Evolutionary conservation across 1,140 invertebrate genomes (phyloP).

Genomic region (Saccostrea cuccullata): DNA sequence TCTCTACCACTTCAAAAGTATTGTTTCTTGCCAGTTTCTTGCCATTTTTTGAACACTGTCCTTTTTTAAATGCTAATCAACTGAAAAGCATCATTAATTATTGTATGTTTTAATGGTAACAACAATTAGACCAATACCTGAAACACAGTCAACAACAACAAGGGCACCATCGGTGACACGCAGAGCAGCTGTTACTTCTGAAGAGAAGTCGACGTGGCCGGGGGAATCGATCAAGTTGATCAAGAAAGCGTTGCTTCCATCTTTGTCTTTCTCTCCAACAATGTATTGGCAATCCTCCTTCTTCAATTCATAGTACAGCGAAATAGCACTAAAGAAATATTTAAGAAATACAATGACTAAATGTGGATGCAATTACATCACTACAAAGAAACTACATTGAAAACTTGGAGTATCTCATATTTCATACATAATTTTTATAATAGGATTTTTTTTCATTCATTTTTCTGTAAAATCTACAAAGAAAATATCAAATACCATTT

Average conservation of each 20-base stretch:
- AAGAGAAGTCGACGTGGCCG: slow-evolving; percentile 99
- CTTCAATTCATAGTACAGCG: slow-evolving; percentile 97
- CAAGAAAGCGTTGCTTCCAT: slow-evolving; percentile 94
- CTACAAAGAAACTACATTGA: background rate
- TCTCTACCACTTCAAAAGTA: too few species aligned
- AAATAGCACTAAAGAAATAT: slow-evolving; percentile 89
- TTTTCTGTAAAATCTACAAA: too few species aligned
- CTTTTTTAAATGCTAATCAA: too few species aligned
- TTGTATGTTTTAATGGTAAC: too few species aligned
- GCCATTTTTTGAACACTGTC: too few species aligned
- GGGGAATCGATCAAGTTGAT: slow-evolving; percentile 99
- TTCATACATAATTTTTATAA: background rate
- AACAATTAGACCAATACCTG: slow-evolving; percentile 83
- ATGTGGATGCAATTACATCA: background rate
- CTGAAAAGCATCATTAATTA: too few species aligned
- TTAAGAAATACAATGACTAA: background rate
- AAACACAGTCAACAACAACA: slow-evolving; percentile 99
- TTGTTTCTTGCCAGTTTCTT: too few species aligned
- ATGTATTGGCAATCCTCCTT: slow-evolving; percentile 92
- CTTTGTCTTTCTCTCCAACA: slow-evolving; percentile 87
- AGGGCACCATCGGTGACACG: slow-evolving; percentile 99
- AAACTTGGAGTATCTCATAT: background rate
- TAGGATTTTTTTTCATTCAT: background rate
- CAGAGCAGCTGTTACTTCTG: slow-evolving; percentile 98
- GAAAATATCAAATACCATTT: too few species aligned